These are phyloP conservation scores for Wasmannia auropunctata DNA, from an alignment of 1,140 invertebrate species.

Conservation along the genomic window DNA sequence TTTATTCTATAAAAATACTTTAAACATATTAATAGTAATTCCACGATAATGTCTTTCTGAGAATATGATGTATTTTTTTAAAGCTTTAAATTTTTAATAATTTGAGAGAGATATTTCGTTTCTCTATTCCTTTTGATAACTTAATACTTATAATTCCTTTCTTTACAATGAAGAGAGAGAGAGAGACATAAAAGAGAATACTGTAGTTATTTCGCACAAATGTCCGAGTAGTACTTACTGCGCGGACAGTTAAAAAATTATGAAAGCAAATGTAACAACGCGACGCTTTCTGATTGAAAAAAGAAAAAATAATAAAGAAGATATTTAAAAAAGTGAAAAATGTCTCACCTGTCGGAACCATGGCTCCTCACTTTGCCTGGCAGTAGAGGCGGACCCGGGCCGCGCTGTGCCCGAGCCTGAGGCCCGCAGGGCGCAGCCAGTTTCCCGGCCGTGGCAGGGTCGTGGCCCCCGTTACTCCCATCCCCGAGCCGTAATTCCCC, in stretches of 20 bases:
- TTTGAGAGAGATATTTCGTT: too few species aligned
- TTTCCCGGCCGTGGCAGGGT: constrained; percentile 92
- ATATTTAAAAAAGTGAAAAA: constrained; percentile 20
- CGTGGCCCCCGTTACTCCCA: constrained; percentile 85
- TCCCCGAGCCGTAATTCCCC: constrained; percentile 76
- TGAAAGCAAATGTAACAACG: background rate
- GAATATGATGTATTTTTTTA: background rate
- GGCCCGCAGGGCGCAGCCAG: constrained; percentile 97
- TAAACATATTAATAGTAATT: background rate
- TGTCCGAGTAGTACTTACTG: background rate
- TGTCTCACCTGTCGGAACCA: constrained; percentile 86
- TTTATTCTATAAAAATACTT: background rate
- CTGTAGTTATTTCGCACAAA: background rate
- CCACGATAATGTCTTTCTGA: background rate
- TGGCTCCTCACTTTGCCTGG: constrained; percentile 90
- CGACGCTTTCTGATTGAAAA: background rate
- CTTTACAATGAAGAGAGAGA: background rate
- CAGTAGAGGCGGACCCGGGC: constrained; percentile 90
- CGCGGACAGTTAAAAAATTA: background rate
- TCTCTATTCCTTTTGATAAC: background rate
- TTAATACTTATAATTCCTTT: background rate
- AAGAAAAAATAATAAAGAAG: constrained; percentile 46
- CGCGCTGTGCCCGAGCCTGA: constrained; percentile 91
- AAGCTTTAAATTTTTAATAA: background rate
- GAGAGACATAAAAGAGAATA: background rate